A percentile compares a stretch with the other conserved stretches of the same genome.
Conservation (phyloP, 2,888 invertebrate genomes). For the Germaria angustata region DNA sequence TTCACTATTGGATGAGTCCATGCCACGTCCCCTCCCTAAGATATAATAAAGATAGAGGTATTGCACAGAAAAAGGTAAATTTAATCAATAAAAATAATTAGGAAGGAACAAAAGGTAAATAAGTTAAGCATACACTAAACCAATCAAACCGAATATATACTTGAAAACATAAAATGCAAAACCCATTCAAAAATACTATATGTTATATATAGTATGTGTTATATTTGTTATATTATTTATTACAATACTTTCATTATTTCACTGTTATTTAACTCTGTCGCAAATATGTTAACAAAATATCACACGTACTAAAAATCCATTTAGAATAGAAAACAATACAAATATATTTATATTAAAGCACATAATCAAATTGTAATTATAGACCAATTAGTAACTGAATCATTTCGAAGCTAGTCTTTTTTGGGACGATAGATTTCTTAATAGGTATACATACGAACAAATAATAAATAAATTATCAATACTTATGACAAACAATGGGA, state of each 20-base stretch:
- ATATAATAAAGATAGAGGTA: constrained; percentile 72
- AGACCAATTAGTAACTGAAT: constrained; percentile 23
- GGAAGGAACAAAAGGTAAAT: constrained; percentile 64
- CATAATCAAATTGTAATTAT: constrained; percentile 26
- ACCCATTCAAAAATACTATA: not conserved
- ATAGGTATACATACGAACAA: not conserved
- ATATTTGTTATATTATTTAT: not conserved
- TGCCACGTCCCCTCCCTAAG: constrained; percentile 85
- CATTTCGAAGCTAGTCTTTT: constrained; percentile 55
- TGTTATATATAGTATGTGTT: not conserved
- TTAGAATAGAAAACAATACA: constrained; percentile 14
- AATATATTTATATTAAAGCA: constrained; percentile 11
- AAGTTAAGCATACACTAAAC: constrained; percentile 59
- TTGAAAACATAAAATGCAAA: constrained; percentile 32
- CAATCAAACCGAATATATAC: constrained; percentile 51
- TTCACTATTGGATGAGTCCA: constrained; percentile 86
- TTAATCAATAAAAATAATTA: constrained; percentile 60
- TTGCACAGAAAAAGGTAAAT: constrained; percentile 65
- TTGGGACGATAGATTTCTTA: not conserved
- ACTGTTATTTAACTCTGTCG: not conserved
- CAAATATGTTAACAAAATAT: constrained; percentile 8
- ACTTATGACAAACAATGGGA: not conserved
- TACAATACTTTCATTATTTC: not conserved
- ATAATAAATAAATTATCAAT: constrained; percentile 23
- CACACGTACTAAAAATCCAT: constrained; percentile 18